Conservation (phyloP, 2,797 vertebrate species). For the Percopsis omiscomaycus region DNA sequence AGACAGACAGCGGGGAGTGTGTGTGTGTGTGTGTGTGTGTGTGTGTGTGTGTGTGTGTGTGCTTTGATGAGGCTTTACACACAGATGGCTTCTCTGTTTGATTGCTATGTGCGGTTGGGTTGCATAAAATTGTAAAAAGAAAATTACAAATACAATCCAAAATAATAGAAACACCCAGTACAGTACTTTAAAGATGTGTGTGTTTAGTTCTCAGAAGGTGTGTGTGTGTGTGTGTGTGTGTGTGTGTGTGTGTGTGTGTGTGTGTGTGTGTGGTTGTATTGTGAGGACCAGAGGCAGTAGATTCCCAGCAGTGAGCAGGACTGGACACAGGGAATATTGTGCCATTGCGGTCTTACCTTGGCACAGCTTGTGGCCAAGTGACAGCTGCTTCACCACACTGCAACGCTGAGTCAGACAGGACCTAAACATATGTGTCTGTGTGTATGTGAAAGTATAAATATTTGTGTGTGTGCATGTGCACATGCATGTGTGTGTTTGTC, state of each 20-base stretch:
- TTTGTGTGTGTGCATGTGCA: constrained; percentile 9
- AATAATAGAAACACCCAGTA: no score
- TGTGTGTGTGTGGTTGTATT: no score
- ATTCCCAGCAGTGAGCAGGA: constrained; percentile 27
- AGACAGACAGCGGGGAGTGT: no score
- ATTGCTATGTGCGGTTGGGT: constrained; percentile 48
- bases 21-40: no score
- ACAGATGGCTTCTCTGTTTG: constrained; percentile 77
- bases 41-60: constrained; percentile 25
- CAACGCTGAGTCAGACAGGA: constrained; percentile 51
- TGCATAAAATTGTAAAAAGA: neutral
- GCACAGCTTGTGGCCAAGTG: constrained; percentile 27
- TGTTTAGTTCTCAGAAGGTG: no score
- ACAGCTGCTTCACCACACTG: constrained; percentile 60
- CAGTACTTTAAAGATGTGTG: no score
- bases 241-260: constrained; percentile 20
- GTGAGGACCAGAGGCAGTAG: constrained; percentile 30
- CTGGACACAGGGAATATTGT: constrained; percentile 20
- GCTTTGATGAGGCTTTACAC: constrained; percentile 47
- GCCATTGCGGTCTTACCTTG: constrained; percentile 14
- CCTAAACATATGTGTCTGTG: constrained; percentile 18
- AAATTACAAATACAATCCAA: neutral
- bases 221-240: no score
- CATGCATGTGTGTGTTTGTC: neutral
- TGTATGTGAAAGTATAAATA: neutral